Evolutionary conservation across 2,888 invertebrate genomes (phyloP).

Genomic region (Erpobdella octoculata): DNA sequence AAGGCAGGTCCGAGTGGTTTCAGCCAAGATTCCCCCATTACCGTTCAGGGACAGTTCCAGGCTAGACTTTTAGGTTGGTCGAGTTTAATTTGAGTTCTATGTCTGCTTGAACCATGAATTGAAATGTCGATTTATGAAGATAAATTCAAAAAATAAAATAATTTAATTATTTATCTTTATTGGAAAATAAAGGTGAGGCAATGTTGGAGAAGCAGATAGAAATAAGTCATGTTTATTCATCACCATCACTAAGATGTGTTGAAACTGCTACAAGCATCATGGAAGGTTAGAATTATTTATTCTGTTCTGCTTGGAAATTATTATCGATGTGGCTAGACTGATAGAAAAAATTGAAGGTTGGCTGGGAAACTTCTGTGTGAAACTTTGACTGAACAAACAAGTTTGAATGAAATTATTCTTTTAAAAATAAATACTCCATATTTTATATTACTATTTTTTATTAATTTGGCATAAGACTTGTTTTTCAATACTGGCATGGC

Average conservation of each 20-base stretch:
- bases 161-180: background rate
- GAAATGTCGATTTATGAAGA: background rate
- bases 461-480: no score
- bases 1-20: constrained; percentile 67
- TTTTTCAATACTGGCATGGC: no score
- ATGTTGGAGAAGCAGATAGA: constrained; percentile 64
- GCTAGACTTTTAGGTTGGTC: constrained; percentile 54
- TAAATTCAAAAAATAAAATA: background rate
- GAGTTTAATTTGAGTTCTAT: no score
- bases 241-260: constrained; percentile 80
- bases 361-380: no score
- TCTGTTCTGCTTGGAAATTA: no score
- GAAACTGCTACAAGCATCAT: constrained; percentile 65
- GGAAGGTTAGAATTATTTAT: constrained; percentile 55
- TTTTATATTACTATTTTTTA: no score
- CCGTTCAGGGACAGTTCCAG: constrained; percentile 76
- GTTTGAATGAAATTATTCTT: no score
- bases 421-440: no score
- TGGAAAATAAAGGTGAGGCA: constrained; percentile 63
- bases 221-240: constrained; percentile 72
- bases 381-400: no score
- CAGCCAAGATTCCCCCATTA: constrained; percentile 77
- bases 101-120: background rate
- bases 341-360: no score
- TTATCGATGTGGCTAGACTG: no score